A percentile compares a stretch with the other conserved stretches of the same genome.
These are phyloP conservation scores for Scartelaos histophorus DNA, from an alignment of 2,113 vertebrate species.

Conservation along the genomic window DNA sequence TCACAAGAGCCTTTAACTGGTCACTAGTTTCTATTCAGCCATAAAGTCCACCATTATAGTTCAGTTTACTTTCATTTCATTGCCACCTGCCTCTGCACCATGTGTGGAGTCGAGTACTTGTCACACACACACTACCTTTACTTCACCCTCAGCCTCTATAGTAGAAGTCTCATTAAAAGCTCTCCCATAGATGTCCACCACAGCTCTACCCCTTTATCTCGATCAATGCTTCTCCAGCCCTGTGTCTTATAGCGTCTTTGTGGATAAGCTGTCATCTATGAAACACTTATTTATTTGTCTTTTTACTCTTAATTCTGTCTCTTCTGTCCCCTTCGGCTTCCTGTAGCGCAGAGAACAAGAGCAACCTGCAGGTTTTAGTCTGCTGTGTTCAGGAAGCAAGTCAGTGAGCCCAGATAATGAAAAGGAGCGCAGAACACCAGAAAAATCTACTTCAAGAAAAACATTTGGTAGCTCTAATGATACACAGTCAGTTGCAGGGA, in stretches of 20 bases:
- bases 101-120: not conserved
- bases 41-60: not conserved
- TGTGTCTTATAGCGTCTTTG: slow-evolving; percentile 67
- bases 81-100: not conserved
- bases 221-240: slow-evolving; percentile 81
- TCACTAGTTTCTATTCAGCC: not conserved
- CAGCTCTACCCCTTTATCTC: slow-evolving; percentile 92
- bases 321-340: slow-evolving; percentile 79
- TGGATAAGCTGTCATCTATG: slow-evolving; percentile 90
- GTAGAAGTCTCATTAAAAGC: slow-evolving; percentile 96
- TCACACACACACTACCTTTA: slow-evolving; percentile 27
- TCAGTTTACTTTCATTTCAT: not conserved
- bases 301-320: slow-evolving; percentile 87
- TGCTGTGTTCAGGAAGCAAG: slow-evolving; percentile 80
- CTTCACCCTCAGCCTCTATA: slow-evolving; percentile 49
- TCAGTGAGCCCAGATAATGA: slow-evolving; percentile 76
- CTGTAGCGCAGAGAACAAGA: slow-evolving; percentile 84
- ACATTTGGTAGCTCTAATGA: not conserved
- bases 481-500: not conserved
- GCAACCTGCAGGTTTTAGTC: slow-evolving; percentile 72
- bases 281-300: slow-evolving; percentile 97
- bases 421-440: slow-evolving; percentile 48
- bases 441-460: slow-evolving; percentile 21
- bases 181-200: slow-evolving; percentile 89
- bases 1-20: not conserved